These are phyloP conservation scores for Danaus plexippus DNA, from an alignment of 1,140 invertebrate species.

Conservation along the genomic window DNA sequence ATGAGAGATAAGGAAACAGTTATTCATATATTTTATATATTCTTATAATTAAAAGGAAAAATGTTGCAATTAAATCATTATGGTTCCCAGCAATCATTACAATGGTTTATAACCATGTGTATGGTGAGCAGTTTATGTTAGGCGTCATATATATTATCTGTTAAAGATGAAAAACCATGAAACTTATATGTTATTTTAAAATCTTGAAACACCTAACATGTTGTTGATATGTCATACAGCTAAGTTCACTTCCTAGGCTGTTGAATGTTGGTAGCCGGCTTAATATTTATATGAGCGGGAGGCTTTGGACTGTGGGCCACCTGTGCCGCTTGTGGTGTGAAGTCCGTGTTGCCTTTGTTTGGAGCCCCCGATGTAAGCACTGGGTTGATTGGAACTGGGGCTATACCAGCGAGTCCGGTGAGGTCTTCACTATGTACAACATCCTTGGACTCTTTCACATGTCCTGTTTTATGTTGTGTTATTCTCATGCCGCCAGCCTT, in stretches of 20 bases:
- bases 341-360: constrained; percentile 87
- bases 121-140: too few relatives aligned
- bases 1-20: too few relatives aligned
- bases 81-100: too few relatives aligned
- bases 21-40: too few relatives aligned
- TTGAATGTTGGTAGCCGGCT: constrained; percentile 76
- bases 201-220: constrained; percentile 18
- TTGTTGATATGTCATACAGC: constrained; percentile 23
- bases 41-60: too few relatives aligned
- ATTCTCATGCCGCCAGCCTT: constrained; percentile 95
- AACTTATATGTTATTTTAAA: constrained; percentile 11
- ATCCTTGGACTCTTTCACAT: constrained; percentile 75
- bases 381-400: constrained; percentile 79
- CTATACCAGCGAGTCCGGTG: constrained; percentile 63
- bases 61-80: too few relatives aligned
- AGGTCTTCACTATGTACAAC: constrained; percentile 54
- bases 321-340: constrained; percentile 89
- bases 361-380: constrained; percentile 84
- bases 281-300: constrained; percentile 75
- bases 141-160: not conserved
- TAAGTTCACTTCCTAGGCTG: constrained; percentile 83
- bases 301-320: constrained; percentile 82
- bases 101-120: too few relatives aligned
- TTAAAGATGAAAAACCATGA: constrained; percentile 9
- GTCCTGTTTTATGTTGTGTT: constrained; percentile 86